Conservation (phyloP, 2,888 invertebrate genomes). For the Torymus auratus region DNA sequence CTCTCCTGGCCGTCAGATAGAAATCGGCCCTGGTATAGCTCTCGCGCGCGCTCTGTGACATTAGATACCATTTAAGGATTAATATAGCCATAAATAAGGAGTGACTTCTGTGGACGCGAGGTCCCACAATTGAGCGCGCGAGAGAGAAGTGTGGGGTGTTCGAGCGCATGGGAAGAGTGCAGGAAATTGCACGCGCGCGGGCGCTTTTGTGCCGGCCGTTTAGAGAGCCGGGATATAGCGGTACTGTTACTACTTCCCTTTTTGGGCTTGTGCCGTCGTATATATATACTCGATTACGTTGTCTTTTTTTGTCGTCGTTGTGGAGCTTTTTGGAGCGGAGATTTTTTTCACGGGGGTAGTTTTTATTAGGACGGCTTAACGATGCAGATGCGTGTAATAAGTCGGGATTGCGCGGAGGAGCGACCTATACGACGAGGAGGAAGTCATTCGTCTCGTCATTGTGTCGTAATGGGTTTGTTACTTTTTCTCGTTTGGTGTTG, state of each 20-base stretch:
- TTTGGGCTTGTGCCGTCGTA: no score
- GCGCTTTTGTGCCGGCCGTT: no score
- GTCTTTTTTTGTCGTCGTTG: not conserved
- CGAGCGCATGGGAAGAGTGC: no score
- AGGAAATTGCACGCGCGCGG: no score
- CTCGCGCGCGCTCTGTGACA: conserved; percentile 69
- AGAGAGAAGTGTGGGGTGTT: no score
- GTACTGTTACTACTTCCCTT: no score
- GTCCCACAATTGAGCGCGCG: conserved; percentile 50
- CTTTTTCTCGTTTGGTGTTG: no score
- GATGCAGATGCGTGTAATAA: not conserved
- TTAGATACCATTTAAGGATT: conserved; percentile 77
- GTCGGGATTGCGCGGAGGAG: not conserved
- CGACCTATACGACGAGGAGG: not conserved
- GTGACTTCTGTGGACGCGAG: conserved; percentile 64
- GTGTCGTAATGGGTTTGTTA: no score
- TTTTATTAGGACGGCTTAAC: not conserved
- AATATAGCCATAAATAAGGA: conserved; percentile 76
- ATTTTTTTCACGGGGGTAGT: not conserved
- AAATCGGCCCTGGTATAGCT: conserved; percentile 68
- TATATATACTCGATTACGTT: no score
- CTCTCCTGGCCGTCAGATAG: conserved; percentile 68
- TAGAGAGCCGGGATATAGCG: no score
- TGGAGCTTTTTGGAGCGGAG: not conserved
- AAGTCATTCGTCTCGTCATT: conserved; percentile 15